Evolutionary conservation across 1,140 invertebrate species (phyloP).

Genomic region (Drosophila tristis): DNA sequence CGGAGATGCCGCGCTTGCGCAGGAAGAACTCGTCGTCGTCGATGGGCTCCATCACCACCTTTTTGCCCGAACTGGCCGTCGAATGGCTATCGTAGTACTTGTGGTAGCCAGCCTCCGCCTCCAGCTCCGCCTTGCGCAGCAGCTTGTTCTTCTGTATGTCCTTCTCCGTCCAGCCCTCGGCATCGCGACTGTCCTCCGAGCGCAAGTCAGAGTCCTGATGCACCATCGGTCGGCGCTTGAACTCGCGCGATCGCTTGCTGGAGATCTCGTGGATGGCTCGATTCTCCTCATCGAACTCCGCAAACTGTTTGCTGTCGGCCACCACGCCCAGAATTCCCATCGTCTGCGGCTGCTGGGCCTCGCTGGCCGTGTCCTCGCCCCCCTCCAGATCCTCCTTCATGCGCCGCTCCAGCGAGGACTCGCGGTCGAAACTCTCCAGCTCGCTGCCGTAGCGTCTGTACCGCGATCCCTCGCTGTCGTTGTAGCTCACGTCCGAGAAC

Average conservation of each 20-base stretch:
- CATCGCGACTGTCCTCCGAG: conserved; percentile 82
- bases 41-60: conserved; percentile 91
- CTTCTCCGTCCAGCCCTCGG: conserved; percentile 74
- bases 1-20: conserved; percentile 90
- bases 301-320: conserved; percentile 79
- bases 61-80: conserved; percentile 83
- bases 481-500: conserved; percentile 85
- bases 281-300: conserved; percentile 83
- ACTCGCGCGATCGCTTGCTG: conserved; percentile 72
- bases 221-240: conserved; percentile 77
- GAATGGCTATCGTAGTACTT: conserved; percentile 82
- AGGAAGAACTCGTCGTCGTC: conserved; percentile 94
- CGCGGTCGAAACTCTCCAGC: conserved; percentile 83
- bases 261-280: conserved; percentile 83
- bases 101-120: conserved; percentile 72
- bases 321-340: conserved; percentile 71
- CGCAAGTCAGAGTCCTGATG: conserved; percentile 82
- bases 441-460: conserved; percentile 79
- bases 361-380: conserved; percentile 64
- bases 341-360: conserved; percentile 61
- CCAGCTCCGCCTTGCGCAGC: conserved; percentile 74
- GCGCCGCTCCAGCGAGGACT: conserved; percentile 82
- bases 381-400: conserved; percentile 80
- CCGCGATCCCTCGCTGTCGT: conserved; percentile 84
- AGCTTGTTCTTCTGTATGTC: conserved; percentile 78